These are phyloP conservation scores for Watsonalla cultraria DNA, from an alignment of 2,888 invertebrate species.

Conservation along the genomic window DNA sequence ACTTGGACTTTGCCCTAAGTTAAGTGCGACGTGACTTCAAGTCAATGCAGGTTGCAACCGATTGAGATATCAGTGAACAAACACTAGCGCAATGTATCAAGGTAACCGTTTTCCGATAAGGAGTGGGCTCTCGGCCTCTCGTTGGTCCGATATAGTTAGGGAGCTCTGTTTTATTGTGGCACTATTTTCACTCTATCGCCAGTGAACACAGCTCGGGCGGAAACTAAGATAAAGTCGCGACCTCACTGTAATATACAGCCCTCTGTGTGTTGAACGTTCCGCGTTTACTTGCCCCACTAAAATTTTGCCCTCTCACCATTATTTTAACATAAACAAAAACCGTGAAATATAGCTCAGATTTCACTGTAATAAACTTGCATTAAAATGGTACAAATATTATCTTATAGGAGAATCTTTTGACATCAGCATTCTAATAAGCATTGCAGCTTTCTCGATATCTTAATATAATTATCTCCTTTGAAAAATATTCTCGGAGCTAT, in stretches of 20 bases:
- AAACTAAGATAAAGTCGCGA: constrained; percentile 73
- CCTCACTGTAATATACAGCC: constrained; percentile 62
- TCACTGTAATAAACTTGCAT: too few species aligned
- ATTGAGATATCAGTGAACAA: constrained; percentile 51
- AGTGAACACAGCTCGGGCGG: constrained; percentile 64
- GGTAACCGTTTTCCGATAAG: constrained; percentile 71
- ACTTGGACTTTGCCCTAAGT: background rate
- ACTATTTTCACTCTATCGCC: constrained; percentile 72
- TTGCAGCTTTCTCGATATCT: background rate
- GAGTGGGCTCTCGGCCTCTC: constrained; percentile 45
- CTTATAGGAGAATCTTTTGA: too few species aligned
- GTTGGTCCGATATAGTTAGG: constrained; percentile 51
- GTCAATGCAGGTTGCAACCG: constrained; percentile 25
- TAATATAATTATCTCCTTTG: background rate
- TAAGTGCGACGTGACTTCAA: constrained; percentile 2
- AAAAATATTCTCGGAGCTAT: background rate
- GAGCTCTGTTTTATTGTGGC: constrained; percentile 69
- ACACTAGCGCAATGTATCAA: constrained; percentile 67
- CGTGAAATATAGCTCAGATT: background rate
- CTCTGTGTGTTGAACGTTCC: constrained; percentile 21
- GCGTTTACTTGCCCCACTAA: background rate
- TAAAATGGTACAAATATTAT: too few species aligned
- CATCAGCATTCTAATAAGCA: background rate
- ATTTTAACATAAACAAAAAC: too few species aligned
- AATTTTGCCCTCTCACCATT: background rate